Evolutionary conservation across 92 coral and sea anemone genomes (phyloP).

Genomic region (Zoanthus gigantus): DNA sequence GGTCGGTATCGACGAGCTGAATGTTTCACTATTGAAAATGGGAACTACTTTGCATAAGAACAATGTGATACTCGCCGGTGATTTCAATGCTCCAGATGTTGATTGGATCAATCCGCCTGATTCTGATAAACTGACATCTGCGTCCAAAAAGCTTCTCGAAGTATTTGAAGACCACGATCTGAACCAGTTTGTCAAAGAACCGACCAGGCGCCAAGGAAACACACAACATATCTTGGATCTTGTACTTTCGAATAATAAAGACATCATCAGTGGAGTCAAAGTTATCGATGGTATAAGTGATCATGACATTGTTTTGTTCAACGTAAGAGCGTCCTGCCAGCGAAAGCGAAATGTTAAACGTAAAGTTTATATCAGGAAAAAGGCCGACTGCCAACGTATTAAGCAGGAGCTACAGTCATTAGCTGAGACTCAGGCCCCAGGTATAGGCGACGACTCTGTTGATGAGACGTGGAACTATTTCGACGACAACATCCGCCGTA

Average conservation of each 20-base stretch:
- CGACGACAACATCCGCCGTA: slow-evolving; percentile 46
- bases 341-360: slow-evolving; percentile 60
- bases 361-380: slow-evolving; percentile 65
- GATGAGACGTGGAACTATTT: slow-evolving; percentile 70
- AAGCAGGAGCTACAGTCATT: slow-evolving; percentile 42
- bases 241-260: slow-evolving; percentile 61
- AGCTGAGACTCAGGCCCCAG: background rate
- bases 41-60: slow-evolving; percentile 52
- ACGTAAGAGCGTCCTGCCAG: slow-evolving; percentile 52
- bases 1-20: slow-evolving; percentile 57
- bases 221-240: slow-evolving; percentile 64
- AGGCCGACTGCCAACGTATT: slow-evolving; percentile 47
- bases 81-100: slow-evolving; percentile 57
- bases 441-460: slow-evolving; percentile 33
- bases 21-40: slow-evolving; percentile 61
- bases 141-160: slow-evolving; percentile 49
- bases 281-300: slow-evolving; percentile 68
- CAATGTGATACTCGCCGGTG: slow-evolving; percentile 41
- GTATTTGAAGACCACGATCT: slow-evolving; percentile 59
- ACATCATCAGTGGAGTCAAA: slow-evolving; percentile 56
- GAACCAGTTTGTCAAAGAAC: slow-evolving; percentile 55
- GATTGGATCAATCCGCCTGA: slow-evolving; percentile 5
- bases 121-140: background rate
- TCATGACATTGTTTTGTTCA: slow-evolving; percentile 72
- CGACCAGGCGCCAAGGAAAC: slow-evolving; percentile 63